These are phyloP conservation scores for Slavum lentiscoides DNA, from an alignment of 2,888 invertebrate species.

Conservation along the genomic window DNA sequence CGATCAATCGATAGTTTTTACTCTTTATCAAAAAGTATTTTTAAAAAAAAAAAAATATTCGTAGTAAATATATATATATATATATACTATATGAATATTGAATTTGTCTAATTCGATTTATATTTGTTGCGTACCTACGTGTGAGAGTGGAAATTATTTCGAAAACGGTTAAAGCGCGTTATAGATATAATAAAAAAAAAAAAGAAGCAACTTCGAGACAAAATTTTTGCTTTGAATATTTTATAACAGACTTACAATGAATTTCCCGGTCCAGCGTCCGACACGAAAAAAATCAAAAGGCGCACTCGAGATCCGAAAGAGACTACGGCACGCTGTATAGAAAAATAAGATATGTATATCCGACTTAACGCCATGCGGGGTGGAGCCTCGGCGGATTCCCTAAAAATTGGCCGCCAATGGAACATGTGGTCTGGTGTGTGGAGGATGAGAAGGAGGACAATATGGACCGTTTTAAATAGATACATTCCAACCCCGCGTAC, in stretches of 20 bases:
- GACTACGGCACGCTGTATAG: not conserved
- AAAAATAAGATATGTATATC: slow-evolving; percentile 35
- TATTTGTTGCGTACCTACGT: no score
- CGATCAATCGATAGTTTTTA: no score
- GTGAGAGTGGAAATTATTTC: no score
- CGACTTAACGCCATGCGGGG: slow-evolving; percentile 27
- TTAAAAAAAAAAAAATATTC: no score
- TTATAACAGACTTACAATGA: slow-evolving; percentile 26
- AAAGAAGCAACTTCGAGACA: no score
- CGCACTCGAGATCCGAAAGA: slow-evolving; percentile 13
- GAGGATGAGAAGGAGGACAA: not conserved
- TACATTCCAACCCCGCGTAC: slow-evolving; percentile 18
- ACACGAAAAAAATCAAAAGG: slow-evolving; percentile 14
- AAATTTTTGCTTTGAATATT: not conserved
- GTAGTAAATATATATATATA: no score
- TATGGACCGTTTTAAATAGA: slow-evolving; percentile 37
- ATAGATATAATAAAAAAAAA: no score
- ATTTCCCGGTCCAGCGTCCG: slow-evolving; percentile 10
- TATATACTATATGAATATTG: no score
- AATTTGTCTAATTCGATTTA: no score
- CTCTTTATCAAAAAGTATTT: no score
- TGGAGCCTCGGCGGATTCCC: slow-evolving; percentile 15
- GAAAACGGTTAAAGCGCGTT: no score
- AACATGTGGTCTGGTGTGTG: not conserved
- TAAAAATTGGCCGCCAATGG: slow-evolving; percentile 41